A percentile compares a stretch with the other conserved stretches of the same genome.
Conservation (phyloP, 2,113 vertebrate genomes). For the Nothoprocta pentlandii region DNA sequence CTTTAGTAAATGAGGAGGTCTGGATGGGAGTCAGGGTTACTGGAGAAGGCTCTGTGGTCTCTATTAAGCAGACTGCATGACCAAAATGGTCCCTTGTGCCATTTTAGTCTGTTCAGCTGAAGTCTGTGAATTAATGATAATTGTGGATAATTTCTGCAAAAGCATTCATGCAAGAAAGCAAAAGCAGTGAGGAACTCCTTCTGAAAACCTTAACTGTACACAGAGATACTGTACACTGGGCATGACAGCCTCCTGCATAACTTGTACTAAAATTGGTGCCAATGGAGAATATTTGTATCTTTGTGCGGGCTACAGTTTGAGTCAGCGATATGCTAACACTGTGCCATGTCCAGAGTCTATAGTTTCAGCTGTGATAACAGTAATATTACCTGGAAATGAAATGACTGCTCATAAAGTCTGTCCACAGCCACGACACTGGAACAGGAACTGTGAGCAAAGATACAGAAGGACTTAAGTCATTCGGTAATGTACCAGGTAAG, state of each 20-base stretch:
- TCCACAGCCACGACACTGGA: neutral
- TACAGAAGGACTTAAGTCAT: neutral
- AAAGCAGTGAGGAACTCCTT: neutral
- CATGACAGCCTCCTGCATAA: accelerated
- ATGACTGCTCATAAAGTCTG: neutral
- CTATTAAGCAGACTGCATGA: neutral
- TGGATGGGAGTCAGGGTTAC: conserved; percentile 5
- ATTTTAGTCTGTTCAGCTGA: neutral
- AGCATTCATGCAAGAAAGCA: neutral
- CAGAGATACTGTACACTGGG: neutral
- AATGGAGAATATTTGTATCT: neutral
- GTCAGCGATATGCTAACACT: neutral
- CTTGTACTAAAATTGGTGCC: neutral
- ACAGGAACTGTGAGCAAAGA: neutral
- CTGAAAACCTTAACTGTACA: neutral
- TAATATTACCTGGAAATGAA: neutral
- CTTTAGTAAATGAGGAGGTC: neutral
- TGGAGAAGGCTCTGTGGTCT: neutral
- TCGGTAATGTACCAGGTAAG: neutral
- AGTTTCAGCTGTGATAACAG: neutral
- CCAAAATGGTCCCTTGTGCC: neutral
- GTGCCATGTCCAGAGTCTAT: neutral
- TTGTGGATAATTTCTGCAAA: conserved; percentile 30
- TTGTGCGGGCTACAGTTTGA: neutral
- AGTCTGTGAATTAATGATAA: neutral